Evolutionary conservation across 2,888 invertebrate genomes (phyloP).

Genomic region (Augochlorella aurata): DNA sequence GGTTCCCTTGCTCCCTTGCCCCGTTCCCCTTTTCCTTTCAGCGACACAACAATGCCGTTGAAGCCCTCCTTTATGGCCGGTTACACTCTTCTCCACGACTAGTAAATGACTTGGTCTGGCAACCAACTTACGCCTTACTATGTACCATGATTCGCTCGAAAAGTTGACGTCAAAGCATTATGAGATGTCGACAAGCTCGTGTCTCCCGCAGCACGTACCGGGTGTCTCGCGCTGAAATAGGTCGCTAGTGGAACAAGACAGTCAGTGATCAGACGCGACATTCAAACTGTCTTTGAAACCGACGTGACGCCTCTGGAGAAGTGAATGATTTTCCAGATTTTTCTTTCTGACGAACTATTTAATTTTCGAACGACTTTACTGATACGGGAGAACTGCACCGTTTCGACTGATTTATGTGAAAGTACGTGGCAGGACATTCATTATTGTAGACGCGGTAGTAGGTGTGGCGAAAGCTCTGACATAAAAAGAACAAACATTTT

Average conservation of each 20-base stretch:
- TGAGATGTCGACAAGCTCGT: slow-evolving; percentile 44
- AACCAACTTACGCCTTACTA: slow-evolving; percentile 45
- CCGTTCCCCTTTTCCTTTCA: slow-evolving; percentile 49
- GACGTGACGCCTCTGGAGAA: not conserved
- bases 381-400: no score
- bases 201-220: slow-evolving; percentile 9
- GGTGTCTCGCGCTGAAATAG: slow-evolving; percentile 6
- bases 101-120: slow-evolving; percentile 66
- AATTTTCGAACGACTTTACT: no score
- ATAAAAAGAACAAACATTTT: no score
- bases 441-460: no score
- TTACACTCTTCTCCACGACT: slow-evolving; percentile 62
- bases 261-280: not conserved
- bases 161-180: slow-evolving; percentile 55
- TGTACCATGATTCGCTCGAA: slow-evolving; percentile 52
- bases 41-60: slow-evolving; percentile 68
- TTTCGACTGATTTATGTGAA: no score
- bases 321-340: not conserved
- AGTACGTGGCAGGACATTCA: no score
- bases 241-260: not conserved
- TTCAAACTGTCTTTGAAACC: not conserved
- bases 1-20: slow-evolving; percentile 33
- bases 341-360: not conserved
- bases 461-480: no score
- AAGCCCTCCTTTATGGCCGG: slow-evolving; percentile 64